phyloP scores from a whole-genome alignment of 2,113 vertebrate genomes.

The Galbula dea region DNA sequence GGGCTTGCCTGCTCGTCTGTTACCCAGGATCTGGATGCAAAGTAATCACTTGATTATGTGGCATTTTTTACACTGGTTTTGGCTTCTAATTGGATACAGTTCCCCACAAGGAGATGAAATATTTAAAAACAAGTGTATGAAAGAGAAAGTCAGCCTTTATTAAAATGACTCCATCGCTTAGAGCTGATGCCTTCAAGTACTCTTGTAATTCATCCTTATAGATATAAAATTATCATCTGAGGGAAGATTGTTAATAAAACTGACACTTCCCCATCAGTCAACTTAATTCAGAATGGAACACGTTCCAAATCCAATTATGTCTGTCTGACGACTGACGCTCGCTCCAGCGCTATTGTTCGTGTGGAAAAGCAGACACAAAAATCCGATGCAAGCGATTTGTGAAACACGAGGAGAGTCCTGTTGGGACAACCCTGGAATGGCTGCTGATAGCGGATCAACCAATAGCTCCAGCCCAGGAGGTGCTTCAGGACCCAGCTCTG shows the following conservation, averaged over 20 bases:
- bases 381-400: neutral
- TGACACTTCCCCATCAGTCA: slow-evolving; percentile 68
- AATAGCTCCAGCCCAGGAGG: neutral
- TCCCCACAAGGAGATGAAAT: slow-evolving; percentile 40
- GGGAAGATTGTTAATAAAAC: slow-evolving; percentile 62
- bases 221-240: slow-evolving; percentile 58
- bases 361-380: neutral
- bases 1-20: no score
- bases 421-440: rapidly evolving
- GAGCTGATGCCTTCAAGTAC: slow-evolving; percentile 31
- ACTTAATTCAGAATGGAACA: slow-evolving; percentile 59
- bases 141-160: slow-evolving; percentile 38
- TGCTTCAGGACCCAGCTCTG: neutral
- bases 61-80: neutral
- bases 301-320: slow-evolving; percentile 56
- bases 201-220: slow-evolving; percentile 52
- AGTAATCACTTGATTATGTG: neutral
- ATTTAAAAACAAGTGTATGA: slow-evolving; percentile 33
- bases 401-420: neutral
- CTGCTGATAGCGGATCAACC: neutral
- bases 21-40: neutral
- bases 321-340: slow-evolving; percentile 50
- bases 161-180: slow-evolving; percentile 41
- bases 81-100: neutral
- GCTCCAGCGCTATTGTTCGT: neutral